Base-by-base conservation (phyloP, 1,140 invertebrate species). In the Bombus picipes region DNA sequence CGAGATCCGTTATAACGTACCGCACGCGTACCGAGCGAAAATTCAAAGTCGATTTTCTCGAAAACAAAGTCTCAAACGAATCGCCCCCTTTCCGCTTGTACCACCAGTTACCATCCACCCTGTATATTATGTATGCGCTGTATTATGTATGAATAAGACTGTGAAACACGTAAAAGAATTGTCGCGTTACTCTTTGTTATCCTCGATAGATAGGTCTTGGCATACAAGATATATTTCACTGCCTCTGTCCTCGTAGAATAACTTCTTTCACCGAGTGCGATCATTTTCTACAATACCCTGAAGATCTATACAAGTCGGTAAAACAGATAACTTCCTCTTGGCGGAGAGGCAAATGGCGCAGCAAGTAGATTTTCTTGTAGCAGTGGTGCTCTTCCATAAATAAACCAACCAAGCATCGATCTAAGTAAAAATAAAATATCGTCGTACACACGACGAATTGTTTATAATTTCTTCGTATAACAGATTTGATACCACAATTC, bases 221-320 rank as follows among this genome's bases (percentile, higher is more conserved):
- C 3, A 25, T 13, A 1, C n/a, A 18, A 25, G 0, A 37, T 25
- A 66, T 37, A 37, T 62, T 57, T 76, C 34, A 18, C 74, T 18
- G 28, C n/a, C 8, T 5, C 9, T 37, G 6, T 39, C 10, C 22
- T 76, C 32, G 1, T 39, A 6, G 47, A 76, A 62, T 28, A 41
- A 73, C 18, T 59, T 62, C 34, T 43, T 47, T 73, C 25, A 2
- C 47, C 47, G 47, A n/a, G 12, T n/a, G n/a, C 12, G 77, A 73
- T 73, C 32, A 39, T 53, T 47, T 25, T 80, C 77, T 47, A 34
- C 68, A 73, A 47, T 47, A 72, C 32, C 25, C 8, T 3, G 22
- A 75, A 39, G n/a, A 43, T 83, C 34, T 83, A 83, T 15, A 3
- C 8, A 47, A 73, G 83, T 81, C 83, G 83, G 39, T 80, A 80